Conservation (phyloP, 2,888 invertebrate genomes). For the Athalia rosae region DNA sequence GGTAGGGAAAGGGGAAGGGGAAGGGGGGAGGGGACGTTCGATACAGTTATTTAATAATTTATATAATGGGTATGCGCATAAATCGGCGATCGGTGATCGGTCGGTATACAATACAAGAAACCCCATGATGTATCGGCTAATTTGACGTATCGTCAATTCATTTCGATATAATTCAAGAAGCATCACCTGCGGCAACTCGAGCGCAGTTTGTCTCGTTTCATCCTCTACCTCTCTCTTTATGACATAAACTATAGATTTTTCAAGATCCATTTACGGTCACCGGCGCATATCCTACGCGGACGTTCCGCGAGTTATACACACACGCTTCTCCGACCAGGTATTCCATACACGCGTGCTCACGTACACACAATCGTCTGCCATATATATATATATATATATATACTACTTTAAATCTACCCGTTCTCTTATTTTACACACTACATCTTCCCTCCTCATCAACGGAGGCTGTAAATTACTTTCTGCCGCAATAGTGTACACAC, state of each 20-base stretch:
- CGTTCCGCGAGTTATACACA: no score
- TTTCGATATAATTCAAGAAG: no score
- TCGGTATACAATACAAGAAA: constrained; percentile 57
- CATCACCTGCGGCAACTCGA: not conserved
- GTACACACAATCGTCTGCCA: no score
- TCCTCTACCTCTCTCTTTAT: no score
- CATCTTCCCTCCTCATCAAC: not conserved
- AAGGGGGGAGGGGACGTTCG: not conserved
- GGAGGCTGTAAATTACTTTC: constrained; percentile 43
- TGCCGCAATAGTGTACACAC: constrained; percentile 11
- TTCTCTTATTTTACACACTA: no score
- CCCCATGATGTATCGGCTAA: constrained; percentile 72
- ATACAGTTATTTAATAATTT: constrained; percentile 71
- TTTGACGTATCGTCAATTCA: constrained; percentile 69
- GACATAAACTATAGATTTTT: no score
- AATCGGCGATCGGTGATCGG: constrained; percentile 63
- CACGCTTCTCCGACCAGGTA: no score
- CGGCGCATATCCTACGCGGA: not conserved
- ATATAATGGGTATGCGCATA: constrained; percentile 71
- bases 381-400: no score
- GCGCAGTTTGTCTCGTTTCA: no score
- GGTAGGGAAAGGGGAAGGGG: not conserved
- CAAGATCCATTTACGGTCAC: constrained; percentile 34
- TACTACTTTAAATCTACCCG: no score
- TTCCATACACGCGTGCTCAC: no score